These are phyloP conservation scores for Crotalus adamanteus DNA, from an alignment of 2,797 vertebrate genomes.

Conservation along the genomic window DNA sequence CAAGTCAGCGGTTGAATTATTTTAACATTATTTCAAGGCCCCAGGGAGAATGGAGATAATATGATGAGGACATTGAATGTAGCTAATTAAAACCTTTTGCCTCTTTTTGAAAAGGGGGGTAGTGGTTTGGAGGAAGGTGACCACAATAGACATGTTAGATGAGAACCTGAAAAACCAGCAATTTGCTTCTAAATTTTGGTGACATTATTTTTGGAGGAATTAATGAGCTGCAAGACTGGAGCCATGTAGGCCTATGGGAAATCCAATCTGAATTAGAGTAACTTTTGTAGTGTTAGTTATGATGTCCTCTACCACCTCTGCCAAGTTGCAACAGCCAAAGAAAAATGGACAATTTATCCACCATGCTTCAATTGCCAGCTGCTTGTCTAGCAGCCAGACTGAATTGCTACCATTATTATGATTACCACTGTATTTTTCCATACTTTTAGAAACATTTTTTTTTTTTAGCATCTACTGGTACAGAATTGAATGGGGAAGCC, in stretches of 20 bases:
- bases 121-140: neutral
- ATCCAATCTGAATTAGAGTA: neutral
- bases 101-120: neutral
- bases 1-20: neutral
- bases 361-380: too few relatives aligned
- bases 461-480: neutral
- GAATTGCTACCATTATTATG: neutral
- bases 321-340: too few relatives aligned
- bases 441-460: neutral
- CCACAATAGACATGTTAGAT: neutral
- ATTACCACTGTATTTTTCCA: neutral
- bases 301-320: neutral
- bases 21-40: neutral
- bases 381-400: too few relatives aligned
- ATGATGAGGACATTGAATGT: neutral
- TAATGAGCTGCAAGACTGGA: neutral
- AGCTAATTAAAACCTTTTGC: neutral
- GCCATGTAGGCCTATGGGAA: neutral
- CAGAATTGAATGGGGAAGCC: neutral
- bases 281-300: neutral
- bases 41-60: neutral
- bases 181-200: neutral
- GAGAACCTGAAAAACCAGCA: neutral
- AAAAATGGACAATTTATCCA: neutral
- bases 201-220: neutral